A percentile compares a stretch with the other conserved stretches of the same genome.
These are phyloP conservation scores for Sympetrum striolatum DNA, from an alignment of 2,888 invertebrate species.

Conservation along the genomic window DNA sequence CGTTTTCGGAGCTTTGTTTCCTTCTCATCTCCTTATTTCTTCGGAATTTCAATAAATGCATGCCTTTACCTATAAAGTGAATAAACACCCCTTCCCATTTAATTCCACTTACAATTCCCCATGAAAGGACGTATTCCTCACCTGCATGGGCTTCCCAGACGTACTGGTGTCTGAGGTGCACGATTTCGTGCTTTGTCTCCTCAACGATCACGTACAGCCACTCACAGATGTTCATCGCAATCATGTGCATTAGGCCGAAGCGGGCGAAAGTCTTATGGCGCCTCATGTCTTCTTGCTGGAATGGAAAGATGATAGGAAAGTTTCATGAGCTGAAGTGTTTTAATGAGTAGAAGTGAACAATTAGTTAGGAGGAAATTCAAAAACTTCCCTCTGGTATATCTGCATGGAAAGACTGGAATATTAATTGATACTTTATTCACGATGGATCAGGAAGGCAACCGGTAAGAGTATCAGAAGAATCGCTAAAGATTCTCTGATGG, in stretches of 20 bases:
- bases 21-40: too few species aligned
- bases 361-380: not conserved
- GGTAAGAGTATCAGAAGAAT: too few species aligned
- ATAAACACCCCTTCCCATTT: too few species aligned
- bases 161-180: slow-evolving; percentile 67
- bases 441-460: too few species aligned
- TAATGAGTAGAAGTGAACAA: not conserved
- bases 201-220: slow-evolving; percentile 89
- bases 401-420: too few species aligned
- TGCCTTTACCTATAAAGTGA: too few species aligned
- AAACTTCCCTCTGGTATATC: not conserved
- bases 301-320: not conserved
- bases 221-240: slow-evolving; percentile 91
- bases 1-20: too few species aligned
- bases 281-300: slow-evolving; percentile 67
- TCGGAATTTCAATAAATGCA: too few species aligned
- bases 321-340: too few species aligned
- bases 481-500: too few species aligned
- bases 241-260: slow-evolving; percentile 93
- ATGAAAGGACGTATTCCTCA: not conserved
- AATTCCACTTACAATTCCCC: not conserved
- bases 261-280: slow-evolving; percentile 76
- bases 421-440: too few species aligned
- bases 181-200: slow-evolving; percentile 88
- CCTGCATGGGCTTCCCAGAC: slow-evolving; percentile 44